Evolutionary conservation across 2,113 vertebrate species (phyloP).

Genomic region (Hypocryptadius cinnamomeus): DNA sequence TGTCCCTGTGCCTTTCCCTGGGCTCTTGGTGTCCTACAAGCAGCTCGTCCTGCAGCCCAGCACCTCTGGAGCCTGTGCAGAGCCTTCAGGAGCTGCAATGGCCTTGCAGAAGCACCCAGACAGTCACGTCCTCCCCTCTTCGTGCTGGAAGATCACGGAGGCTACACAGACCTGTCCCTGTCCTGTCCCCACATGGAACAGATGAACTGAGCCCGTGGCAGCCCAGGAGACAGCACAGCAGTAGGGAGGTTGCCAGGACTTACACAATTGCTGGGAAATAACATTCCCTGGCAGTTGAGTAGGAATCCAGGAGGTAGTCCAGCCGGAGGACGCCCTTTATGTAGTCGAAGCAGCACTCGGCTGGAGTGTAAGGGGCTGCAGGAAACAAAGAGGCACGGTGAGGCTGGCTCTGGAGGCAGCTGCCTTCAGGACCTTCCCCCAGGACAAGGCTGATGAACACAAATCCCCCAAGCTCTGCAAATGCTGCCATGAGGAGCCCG

Average conservation of each 20-base stretch:
- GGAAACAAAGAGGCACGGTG: neutral
- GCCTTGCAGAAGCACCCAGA: neutral
- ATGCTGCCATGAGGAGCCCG: neutral
- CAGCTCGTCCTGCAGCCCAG: neutral
- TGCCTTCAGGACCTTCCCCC: neutral
- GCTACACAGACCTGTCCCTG: neutral
- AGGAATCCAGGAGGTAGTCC: neutral
- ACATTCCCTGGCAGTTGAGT: neutral
- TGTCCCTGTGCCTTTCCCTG: neutral
- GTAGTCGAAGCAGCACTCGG: neutral
- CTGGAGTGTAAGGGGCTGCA: neutral
- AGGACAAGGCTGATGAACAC: neutral
- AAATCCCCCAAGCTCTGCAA: neutral
- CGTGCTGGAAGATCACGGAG: neutral
- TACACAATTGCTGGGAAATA: neutral
- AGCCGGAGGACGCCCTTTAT: fast-evolving
- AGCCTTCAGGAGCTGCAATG: neutral
- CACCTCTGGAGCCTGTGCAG: neutral
- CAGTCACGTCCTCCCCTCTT: neutral
- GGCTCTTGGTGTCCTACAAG: neutral
- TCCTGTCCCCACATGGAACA: neutral
- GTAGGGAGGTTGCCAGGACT: neutral
- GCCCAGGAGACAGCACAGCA: neutral
- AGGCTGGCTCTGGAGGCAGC: neutral
- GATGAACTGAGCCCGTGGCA: fast-evolving